A percentile compares a stretch with the other conserved stretches of the same genome.
phyloP scores from a whole-genome alignment of 2,888 invertebrate species.

The Gastracanthus pulcherrimus region DNA sequence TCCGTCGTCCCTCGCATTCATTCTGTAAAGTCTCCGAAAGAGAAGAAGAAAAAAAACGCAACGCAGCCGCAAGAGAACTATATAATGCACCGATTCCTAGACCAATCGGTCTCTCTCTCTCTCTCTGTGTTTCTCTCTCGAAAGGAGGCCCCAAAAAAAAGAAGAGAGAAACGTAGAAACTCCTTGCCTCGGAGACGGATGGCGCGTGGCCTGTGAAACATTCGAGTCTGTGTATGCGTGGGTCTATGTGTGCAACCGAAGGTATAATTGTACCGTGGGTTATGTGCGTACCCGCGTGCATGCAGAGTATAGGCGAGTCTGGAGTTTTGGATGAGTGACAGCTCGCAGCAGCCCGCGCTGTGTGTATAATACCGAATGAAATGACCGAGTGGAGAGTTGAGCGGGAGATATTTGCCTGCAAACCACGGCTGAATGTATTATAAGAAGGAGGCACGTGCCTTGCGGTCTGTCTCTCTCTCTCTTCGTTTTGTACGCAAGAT shows the following conservation, averaged over 20 bases:
- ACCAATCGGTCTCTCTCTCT: neutral
- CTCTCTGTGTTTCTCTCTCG: too few species aligned
- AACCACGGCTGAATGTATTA: neutral
- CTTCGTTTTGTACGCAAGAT: too few species aligned
- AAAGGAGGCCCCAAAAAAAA: too few species aligned
- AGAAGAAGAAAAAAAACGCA: neutral
- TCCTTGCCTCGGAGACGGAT: slow-evolving; percentile 15
- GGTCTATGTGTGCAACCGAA: neutral
- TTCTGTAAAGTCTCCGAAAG: too few species aligned
- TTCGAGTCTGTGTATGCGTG: neutral
- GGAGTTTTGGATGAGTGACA: neutral
- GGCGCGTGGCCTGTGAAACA: slow-evolving; percentile 15
- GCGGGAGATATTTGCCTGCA: slow-evolving; percentile 18
- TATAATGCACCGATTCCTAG: neutral
- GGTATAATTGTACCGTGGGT: neutral
- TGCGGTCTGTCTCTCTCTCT: too few species aligned
- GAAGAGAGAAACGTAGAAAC: neutral
- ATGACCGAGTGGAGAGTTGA: slow-evolving; percentile 17
- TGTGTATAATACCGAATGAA: neutral
- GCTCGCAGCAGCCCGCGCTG: neutral
- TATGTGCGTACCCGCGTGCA: neutral
- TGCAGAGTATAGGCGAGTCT: neutral
- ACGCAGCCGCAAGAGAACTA: neutral
- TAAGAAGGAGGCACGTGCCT: neutral
- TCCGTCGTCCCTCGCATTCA: neutral